Percentiles rank a stretch among this genome's conserved stretches.
phyloP scores from a whole-genome alignment of 2,797 vertebrate genomes.

The Phoeniculus purpureus region DNA sequence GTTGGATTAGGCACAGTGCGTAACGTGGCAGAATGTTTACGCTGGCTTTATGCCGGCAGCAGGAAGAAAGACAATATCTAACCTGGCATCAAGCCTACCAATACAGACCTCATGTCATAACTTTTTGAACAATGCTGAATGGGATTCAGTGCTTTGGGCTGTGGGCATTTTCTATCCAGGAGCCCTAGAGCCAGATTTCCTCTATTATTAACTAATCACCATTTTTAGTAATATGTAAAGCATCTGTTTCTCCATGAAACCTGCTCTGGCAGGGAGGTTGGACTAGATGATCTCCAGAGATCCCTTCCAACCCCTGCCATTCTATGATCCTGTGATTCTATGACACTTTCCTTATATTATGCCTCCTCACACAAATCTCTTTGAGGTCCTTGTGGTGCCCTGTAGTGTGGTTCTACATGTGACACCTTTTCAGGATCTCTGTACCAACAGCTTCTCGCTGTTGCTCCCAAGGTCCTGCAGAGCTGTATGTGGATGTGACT shows the following conservation, averaged over 20 bases:
- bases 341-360: not conserved
- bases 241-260: not conserved
- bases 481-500: not conserved
- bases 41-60: conserved; percentile 2
- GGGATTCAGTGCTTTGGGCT: not conserved
- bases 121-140: not conserved
- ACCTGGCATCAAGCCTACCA: conserved; percentile 41
- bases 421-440: not conserved
- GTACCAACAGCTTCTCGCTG: not conserved
- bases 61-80: conserved; percentile 54
- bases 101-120: not conserved
- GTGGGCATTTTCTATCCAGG: not conserved
- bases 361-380: not conserved
- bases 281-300: no score
- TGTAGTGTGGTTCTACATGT: fast-evolving
- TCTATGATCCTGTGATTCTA: no score
- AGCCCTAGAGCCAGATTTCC: not conserved
- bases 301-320: no score
- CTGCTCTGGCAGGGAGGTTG: not conserved
- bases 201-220: not conserved
- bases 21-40: not conserved
- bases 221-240: not conserved
- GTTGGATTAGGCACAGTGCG: conserved; percentile 21
- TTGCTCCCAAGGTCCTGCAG: not conserved
- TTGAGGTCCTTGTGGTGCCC: not conserved